Evolutionary conservation across 1,140 invertebrate species (phyloP).

Genomic region (Drosophila mauritiana): DNA sequence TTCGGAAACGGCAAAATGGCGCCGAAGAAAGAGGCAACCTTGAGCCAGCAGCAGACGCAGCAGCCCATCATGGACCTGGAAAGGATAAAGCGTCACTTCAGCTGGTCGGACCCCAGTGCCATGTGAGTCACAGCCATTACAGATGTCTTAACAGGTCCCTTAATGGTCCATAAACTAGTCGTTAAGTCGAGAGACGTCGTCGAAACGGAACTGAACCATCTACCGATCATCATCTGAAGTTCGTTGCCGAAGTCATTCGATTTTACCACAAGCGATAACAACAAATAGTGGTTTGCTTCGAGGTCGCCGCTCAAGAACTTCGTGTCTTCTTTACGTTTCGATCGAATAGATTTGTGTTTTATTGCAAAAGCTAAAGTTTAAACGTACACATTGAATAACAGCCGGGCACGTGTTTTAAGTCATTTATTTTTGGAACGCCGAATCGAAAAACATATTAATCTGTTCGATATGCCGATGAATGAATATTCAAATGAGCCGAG

Average conservation of each 20-base stretch:
- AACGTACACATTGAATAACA: slow-evolving; percentile 30
- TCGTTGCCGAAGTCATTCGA: slow-evolving; percentile 22
- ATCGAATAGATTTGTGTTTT: slow-evolving; percentile 24
- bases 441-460: slow-evolving; percentile 20
- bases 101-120: slow-evolving; percentile 82
- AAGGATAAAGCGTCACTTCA: slow-evolving; percentile 81
- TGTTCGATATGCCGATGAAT: slow-evolving; percentile 24
- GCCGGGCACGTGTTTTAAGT: slow-evolving; percentile 27
- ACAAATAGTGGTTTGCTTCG: slow-evolving; percentile 55
- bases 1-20: slow-evolving; percentile 51
- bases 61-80: slow-evolving; percentile 75
- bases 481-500: slow-evolving; percentile 38
- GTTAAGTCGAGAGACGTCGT: slow-evolving; percentile 16
- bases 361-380: background rate
- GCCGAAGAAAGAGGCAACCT: slow-evolving; percentile 78
- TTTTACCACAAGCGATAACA: slow-evolving; percentile 16
- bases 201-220: slow-evolving; percentile 53
- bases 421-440: slow-evolving; percentile 23
- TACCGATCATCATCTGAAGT: slow-evolving; percentile 18
- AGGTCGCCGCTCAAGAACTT: slow-evolving; percentile 55
- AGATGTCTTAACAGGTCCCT: slow-evolving; percentile 5
- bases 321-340: slow-evolving; percentile 25
- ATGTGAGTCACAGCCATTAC: slow-evolving; percentile 72
- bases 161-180: slow-evolving; percentile 51
- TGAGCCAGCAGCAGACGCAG: slow-evolving; percentile 66